Evolutionary conservation across 2,888 invertebrate species (phyloP).

Genomic region (Watsonalla binaria): DNA sequence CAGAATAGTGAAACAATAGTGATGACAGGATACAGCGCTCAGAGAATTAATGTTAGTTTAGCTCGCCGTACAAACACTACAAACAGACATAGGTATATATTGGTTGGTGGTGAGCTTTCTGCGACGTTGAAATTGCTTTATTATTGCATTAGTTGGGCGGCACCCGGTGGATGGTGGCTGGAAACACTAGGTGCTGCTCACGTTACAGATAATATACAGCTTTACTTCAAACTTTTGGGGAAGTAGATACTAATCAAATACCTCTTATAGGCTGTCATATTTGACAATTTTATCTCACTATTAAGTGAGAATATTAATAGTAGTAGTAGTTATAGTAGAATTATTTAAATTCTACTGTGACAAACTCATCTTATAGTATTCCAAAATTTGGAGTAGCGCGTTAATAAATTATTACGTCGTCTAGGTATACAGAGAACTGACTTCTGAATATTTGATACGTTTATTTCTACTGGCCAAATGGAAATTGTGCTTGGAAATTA

Average conservation of each 20-base stretch:
- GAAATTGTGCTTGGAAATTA: slow-evolving; percentile 12
- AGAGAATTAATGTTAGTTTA: background rate
- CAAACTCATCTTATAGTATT: no score
- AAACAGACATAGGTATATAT: background rate
- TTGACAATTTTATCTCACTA: no score
- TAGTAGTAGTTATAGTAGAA: no score
- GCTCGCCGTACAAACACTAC: slow-evolving; percentile 6
- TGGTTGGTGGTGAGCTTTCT: slow-evolving; percentile 15
- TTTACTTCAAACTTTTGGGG: no score
- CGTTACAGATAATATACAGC: background rate
- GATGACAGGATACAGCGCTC: no score
- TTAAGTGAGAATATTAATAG: no score
- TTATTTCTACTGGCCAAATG: slow-evolving; percentile 10
- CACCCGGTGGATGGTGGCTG: slow-evolving; percentile 14
- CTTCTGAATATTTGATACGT: background rate
- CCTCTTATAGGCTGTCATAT: no score
- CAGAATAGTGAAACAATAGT: background rate
- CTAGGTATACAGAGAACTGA: background rate
- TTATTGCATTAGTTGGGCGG: slow-evolving; percentile 59
- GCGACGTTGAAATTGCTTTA: slow-evolving; percentile 53
- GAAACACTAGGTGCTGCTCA: slow-evolving; percentile 15
- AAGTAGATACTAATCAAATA: no score
- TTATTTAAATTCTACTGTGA: no score
- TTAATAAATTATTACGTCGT: background rate
- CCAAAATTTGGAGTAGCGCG: no score